phyloP scores from a whole-genome alignment of 2,888 invertebrate genomes.

The Oscheius sp. region DNA sequence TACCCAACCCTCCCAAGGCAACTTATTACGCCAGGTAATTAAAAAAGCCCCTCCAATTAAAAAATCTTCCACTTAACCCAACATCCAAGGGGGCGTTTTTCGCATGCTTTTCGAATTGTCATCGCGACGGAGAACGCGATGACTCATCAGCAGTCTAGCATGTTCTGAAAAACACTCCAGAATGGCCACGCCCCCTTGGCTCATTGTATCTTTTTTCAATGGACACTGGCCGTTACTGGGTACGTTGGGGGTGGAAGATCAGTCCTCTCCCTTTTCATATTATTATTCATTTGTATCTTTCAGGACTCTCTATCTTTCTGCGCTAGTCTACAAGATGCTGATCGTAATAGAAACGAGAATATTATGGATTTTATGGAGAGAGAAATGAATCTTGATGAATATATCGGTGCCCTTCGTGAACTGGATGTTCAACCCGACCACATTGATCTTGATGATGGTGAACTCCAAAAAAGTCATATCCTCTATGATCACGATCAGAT shows the following conservation, averaged over 20 bases:
- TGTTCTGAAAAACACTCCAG: slow-evolving; percentile 21
- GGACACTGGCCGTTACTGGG: slow-evolving; percentile 13
- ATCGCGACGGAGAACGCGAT: slow-evolving; percentile 5
- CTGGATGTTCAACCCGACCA: slow-evolving; percentile 42
- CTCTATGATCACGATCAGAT: slow-evolving; percentile 31
- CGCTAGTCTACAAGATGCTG: slow-evolving; percentile 31
- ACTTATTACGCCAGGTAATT: slow-evolving; percentile 17
- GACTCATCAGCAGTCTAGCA: slow-evolving; percentile 27
- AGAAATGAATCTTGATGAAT: slow-evolving; percentile 42
- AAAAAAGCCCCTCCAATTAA: no score
- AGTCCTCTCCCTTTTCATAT: background rate
- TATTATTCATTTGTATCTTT: slow-evolving; percentile 1
- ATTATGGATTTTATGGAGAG: slow-evolving; percentile 45
- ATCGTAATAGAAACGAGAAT: slow-evolving; percentile 25
- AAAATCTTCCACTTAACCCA: background rate
- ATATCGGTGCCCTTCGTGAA: slow-evolving; percentile 31
- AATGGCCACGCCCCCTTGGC: slow-evolving; percentile 8
- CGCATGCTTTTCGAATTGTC: slow-evolving; percentile 16
- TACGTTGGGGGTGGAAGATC: background rate
- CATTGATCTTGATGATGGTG: slow-evolving; percentile 39
- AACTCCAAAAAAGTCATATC: slow-evolving; percentile 40
- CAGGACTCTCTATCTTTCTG: slow-evolving; percentile 31
- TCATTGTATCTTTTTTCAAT: slow-evolving; percentile 15
- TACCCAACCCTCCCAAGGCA: background rate
- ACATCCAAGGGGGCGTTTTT: background rate